Evolutionary conservation across 2,888 invertebrate genomes (phyloP).

Genomic region (Carabus problematicus): DNA sequence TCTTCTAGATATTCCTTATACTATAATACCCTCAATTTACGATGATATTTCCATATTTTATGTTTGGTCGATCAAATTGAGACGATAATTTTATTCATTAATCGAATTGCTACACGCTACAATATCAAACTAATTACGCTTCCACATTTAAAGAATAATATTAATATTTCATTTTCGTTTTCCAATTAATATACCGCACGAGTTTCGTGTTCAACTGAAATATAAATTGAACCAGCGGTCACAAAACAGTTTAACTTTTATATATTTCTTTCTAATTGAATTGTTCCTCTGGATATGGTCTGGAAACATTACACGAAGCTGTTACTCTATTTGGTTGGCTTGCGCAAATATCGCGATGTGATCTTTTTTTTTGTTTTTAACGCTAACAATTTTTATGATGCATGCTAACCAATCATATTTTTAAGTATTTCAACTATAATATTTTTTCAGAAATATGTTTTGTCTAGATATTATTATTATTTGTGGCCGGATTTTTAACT

Average conservation of each 20-base stretch:
- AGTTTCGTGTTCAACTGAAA: slow-evolving; percentile 40
- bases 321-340: slow-evolving; percentile 17
- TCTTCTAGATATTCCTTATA: too few species aligned
- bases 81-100: slow-evolving; percentile 42
- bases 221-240: slow-evolving; percentile 23
- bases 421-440: neutral
- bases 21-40: slow-evolving; percentile 35
- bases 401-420: slow-evolving; percentile 21
- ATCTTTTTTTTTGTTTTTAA: slow-evolving; percentile 13
- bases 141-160: slow-evolving; percentile 41
- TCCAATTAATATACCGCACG: slow-evolving; percentile 40
- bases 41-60: slow-evolving; percentile 4
- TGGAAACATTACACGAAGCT: neutral
- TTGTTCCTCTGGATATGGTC: slow-evolving; percentile 24
- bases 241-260: slow-evolving; percentile 33
- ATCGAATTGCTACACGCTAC: slow-evolving; percentile 42
- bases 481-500: too few species aligned
- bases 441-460: neutral
- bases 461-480: too few species aligned
- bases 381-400: slow-evolving; percentile 25
- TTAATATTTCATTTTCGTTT: slow-evolving; percentile 43
- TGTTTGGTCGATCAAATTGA: slow-evolving; percentile 39
- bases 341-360: slow-evolving; percentile 15
- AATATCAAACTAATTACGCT: slow-evolving; percentile 41
- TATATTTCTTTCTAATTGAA: slow-evolving; percentile 38